Evolutionary conservation across 2,797 vertebrate genomes (phyloP).

Genomic region (Pipistrellus kuhlii): DNA sequence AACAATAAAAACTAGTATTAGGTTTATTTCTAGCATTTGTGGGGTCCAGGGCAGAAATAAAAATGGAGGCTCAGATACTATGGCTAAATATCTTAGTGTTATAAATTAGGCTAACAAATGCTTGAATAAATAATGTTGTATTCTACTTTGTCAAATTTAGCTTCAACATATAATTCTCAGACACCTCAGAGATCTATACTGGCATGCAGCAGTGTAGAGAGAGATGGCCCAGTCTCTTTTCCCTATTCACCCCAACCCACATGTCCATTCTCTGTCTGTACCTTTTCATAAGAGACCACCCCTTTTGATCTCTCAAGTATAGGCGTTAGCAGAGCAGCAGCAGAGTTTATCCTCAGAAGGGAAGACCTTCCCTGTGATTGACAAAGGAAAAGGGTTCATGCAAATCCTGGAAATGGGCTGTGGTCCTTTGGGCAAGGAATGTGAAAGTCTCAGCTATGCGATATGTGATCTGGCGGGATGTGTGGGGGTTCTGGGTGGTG

Average conservation of each 20-base stretch:
- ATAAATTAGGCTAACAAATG: conserved; percentile 2
- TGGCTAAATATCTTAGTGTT: conserved; percentile 10
- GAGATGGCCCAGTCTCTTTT: background rate
- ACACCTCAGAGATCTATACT: background rate
- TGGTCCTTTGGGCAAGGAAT: background rate
- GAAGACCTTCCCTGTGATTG: background rate
- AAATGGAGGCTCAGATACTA: background rate
- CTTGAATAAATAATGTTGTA: background rate
- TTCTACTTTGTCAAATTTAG: background rate
- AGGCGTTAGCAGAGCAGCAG: background rate
- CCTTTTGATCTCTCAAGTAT: background rate
- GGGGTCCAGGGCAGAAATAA: background rate
- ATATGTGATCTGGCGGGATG: background rate
- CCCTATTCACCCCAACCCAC: background rate
- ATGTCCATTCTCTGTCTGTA: background rate
- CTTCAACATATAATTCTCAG: background rate
- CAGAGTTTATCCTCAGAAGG: background rate
- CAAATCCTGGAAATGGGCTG: background rate
- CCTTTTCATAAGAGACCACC: background rate
- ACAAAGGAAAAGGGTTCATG: background rate
- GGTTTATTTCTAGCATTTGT: background rate
- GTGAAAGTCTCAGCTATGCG: background rate
- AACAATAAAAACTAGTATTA: conserved; percentile 12
- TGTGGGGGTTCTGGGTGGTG: background rate
- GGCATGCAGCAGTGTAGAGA: background rate